Conservation (phyloP, 2,797 vertebrate species). For the Netta rufina region DNA sequence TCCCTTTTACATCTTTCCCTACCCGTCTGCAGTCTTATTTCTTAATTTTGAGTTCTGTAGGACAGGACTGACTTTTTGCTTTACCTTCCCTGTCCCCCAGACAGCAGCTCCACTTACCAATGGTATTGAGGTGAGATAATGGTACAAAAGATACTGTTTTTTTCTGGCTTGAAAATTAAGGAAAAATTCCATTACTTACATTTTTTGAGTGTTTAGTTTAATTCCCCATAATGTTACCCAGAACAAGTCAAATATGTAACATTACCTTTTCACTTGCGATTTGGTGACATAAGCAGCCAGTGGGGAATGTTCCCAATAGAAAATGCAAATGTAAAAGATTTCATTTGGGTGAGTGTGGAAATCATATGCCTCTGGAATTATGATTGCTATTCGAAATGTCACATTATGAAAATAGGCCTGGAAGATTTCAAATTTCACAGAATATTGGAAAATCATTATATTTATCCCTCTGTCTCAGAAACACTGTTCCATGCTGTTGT, state of each 20-base stretch:
- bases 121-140: accelerated
- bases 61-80: background rate
- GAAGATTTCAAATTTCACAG: background rate
- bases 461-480: background rate
- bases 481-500: background rate
- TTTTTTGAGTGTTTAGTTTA: background rate
- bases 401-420: background rate
- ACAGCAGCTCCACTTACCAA: background rate
- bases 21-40: background rate
- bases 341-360: slow-evolving; percentile 1
- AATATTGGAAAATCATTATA: background rate
- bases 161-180: background rate
- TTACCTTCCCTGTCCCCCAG: background rate
- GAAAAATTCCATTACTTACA: background rate
- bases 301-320: background rate
- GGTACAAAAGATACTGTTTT: background rate
- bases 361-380: background rate
- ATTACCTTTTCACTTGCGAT: background rate
- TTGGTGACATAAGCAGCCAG: background rate
- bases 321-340: background rate
- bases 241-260: background rate
- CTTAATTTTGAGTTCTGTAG: background rate
- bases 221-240: background rate
- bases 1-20: background rate
- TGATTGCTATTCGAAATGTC: background rate